Percentiles rank a stretch among this genome's conserved stretches.
Evolutionary conservation across 2,888 invertebrate species (phyloP).

Genomic region (Eilema caniola): DNA sequence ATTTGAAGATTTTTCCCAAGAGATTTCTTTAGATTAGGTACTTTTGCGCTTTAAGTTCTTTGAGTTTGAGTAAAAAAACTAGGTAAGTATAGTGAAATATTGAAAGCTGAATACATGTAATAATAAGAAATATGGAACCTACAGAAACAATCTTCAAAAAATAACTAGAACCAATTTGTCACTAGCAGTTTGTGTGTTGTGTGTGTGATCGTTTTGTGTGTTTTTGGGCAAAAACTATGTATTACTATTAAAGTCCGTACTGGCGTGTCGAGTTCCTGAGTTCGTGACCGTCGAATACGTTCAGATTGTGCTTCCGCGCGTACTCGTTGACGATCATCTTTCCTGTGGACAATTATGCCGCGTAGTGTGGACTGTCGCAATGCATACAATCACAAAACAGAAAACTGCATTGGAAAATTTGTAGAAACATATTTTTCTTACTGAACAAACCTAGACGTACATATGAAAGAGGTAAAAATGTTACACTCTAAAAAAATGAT

Average conservation of each 20-base stretch:
- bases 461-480: too few species aligned
- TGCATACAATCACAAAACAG: conserved; percentile 25
- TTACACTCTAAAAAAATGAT: too few species aligned
- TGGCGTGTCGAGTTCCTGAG: conserved; percentile 92
- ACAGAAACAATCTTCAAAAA: background rate
- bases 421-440: background rate
- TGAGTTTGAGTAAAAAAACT: too few species aligned
- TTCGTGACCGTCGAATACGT: conserved; percentile 92
- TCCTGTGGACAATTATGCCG: conserved; percentile 85
- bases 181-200: conserved; percentile 18
- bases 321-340: conserved; percentile 92
- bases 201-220: conserved; percentile 44
- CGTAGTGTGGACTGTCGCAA: conserved; percentile 56
- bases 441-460: too few species aligned
- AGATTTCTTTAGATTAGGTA: too few species aligned
- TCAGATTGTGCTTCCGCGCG: conserved; percentile 91
- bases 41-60: too few species aligned
- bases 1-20: too few species aligned
- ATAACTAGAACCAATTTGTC: conserved; percentile 31
- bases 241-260: conserved; percentile 92
- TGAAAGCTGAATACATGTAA: too few species aligned
- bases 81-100: too few species aligned
- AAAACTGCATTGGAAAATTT: conserved; percentile 20
- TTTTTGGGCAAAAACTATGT: conserved; percentile 76
- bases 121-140: too few species aligned